Evolutionary conservation across 2,888 invertebrate genomes (phyloP).

Genomic region (Vandiemenella viatica): DNA sequence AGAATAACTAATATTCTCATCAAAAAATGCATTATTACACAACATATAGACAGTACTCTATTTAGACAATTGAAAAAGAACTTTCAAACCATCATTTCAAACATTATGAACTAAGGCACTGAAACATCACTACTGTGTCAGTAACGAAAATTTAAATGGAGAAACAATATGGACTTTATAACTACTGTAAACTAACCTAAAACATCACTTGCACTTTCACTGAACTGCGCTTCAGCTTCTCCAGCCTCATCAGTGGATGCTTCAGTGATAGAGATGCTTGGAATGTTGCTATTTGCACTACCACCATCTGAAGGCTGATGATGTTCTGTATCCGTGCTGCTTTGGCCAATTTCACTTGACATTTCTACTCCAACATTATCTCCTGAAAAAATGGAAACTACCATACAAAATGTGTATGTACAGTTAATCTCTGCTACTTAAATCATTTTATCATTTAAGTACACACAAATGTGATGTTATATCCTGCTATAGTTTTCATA

Average conservation of each 20-base stretch:
- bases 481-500: no score
- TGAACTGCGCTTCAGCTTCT: constrained; percentile 18
- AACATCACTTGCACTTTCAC: not conserved
- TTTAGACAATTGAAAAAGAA: not conserved
- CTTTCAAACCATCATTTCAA: not conserved
- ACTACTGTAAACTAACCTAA: not conserved
- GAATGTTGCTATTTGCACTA: constrained; percentile 19
- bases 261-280: constrained; percentile 21
- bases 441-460: no score
- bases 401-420: no score
- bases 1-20: not conserved
- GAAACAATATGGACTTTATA: no score
- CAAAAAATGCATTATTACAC: not conserved
- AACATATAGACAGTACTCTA: not conserved
- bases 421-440: no score
- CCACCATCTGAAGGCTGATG: constrained; percentile 4
- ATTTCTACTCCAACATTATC: constrained; percentile 9
- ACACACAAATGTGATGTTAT: no score
- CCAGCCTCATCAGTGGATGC: constrained; percentile 21
- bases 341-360: constrained; percentile 27
- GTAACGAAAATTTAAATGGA: not conserved
- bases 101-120: not conserved
- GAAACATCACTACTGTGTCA: not conserved
- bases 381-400: not conserved
- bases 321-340: constrained; percentile 25